Conservation (phyloP, 2,888 invertebrate genomes). For the Tachina grossa region DNA sequence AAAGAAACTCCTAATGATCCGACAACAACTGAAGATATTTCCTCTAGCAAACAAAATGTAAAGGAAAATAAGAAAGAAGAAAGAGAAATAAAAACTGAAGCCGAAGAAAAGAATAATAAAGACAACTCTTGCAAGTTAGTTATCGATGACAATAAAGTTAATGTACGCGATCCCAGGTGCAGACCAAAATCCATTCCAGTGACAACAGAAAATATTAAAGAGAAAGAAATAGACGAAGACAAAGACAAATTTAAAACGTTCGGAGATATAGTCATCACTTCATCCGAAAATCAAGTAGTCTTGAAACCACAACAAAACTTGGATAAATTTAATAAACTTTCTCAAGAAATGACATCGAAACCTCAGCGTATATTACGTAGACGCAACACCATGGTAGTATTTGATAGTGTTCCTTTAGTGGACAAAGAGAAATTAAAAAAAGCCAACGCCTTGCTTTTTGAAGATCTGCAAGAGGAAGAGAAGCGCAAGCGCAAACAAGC, state of each 20-base stretch:
- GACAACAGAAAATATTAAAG: slow-evolving; percentile 14
- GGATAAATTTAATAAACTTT: slow-evolving; percentile 56
- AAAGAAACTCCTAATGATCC: slow-evolving; percentile 35
- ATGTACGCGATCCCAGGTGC: slow-evolving; percentile 60
- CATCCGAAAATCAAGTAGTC: slow-evolving; percentile 37
- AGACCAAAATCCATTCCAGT: slow-evolving; percentile 15
- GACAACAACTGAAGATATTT: background rate
- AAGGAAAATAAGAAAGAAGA: slow-evolving; percentile 3
- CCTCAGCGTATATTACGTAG: slow-evolving; percentile 69
- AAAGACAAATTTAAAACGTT: background rate
- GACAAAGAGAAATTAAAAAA: slow-evolving; percentile 74
- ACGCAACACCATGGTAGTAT: slow-evolving; percentile 76
- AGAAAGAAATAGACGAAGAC: slow-evolving; percentile 17
- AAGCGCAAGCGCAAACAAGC: slow-evolving; percentile 64
- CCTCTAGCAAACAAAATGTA: background rate
- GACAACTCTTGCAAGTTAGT: background rate
- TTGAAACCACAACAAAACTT: slow-evolving; percentile 51
- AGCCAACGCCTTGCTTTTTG: slow-evolving; percentile 73
- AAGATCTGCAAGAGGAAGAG: slow-evolving; percentile 75
- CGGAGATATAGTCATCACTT: slow-evolving; percentile 19
- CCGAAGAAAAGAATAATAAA: background rate
- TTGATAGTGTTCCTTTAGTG: slow-evolving; percentile 74
- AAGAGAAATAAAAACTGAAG: background rate
- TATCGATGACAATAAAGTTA: slow-evolving; percentile 7
- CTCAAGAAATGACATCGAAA: slow-evolving; percentile 40